Conservation (phyloP, 2,113 vertebrate genomes). For the Psophia crepitans region DNA sequence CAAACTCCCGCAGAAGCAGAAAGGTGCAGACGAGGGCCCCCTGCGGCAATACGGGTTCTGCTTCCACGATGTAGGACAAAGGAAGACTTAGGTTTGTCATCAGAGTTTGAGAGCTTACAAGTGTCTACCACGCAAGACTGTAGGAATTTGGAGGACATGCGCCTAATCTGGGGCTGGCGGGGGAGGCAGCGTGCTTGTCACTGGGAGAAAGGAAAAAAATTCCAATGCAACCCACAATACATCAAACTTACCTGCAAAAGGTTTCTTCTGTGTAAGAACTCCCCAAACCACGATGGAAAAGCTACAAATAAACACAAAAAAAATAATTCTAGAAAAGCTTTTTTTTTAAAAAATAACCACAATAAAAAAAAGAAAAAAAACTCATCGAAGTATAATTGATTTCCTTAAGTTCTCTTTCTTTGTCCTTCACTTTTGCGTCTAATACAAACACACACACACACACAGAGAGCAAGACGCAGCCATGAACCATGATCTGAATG, state of each 20-base stretch:
- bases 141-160: background rate
- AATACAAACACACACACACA: background rate
- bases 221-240: background rate
- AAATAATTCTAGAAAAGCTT: background rate
- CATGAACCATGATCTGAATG: background rate
- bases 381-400: background rate
- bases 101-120: background rate
- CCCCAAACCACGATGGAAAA: conserved; percentile 97
- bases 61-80: background rate
- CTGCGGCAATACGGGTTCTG: background rate
- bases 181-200: fast-evolving
- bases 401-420: background rate
- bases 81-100: background rate
- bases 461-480: background rate
- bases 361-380: background rate
- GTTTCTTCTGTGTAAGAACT: conserved; percentile 94
- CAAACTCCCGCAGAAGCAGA: background rate
- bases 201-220: background rate
- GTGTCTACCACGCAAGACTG: background rate
- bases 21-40: background rate
- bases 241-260: conserved; percentile 87
- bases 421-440: background rate
- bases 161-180: background rate
- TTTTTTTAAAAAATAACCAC: background rate
- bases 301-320: conserved; percentile 69